A percentile compares a stretch with the other conserved stretches of the same genome.
Conservation (phyloP, 2,888 invertebrate species). For the Gonocerus acuteangulatus region DNA sequence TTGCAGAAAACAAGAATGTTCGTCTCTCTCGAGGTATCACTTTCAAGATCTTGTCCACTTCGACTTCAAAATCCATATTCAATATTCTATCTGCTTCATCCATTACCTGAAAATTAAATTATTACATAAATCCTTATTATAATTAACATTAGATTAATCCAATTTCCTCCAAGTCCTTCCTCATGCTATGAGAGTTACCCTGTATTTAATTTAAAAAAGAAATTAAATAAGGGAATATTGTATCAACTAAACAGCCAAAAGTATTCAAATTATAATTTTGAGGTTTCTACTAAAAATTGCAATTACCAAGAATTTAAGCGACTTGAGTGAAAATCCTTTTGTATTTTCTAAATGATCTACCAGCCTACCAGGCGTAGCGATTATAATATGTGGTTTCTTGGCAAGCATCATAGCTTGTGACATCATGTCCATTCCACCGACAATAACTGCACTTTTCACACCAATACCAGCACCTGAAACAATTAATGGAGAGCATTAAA, state of each 20-base stretch:
- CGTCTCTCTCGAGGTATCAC: constrained; percentile 83
- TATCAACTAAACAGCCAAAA: too few relatives aligned
- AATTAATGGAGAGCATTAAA: too few relatives aligned
- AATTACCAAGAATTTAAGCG: constrained; percentile 81
- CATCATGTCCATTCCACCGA: constrained; percentile 98
- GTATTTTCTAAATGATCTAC: constrained; percentile 96
- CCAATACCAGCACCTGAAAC: constrained; percentile 73
- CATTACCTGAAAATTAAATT: constrained; percentile 63
- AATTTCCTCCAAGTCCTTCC: too few relatives aligned
- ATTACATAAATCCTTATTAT: not conserved
- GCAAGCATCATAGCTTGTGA: constrained; percentile 83
- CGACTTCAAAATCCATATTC: constrained; percentile 98
- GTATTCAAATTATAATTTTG: too few relatives aligned
- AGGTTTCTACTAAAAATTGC: too few relatives aligned
- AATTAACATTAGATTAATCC: too few relatives aligned
- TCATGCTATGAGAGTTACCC: too few relatives aligned
- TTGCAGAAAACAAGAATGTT: constrained; percentile 94
- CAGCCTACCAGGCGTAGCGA: constrained; percentile 92
- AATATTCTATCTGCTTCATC: constrained; percentile 98
- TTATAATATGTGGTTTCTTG: constrained; percentile 93
- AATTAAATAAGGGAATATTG: too few relatives aligned
- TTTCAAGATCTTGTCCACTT: constrained; percentile 90
- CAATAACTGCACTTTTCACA: constrained; percentile 90
- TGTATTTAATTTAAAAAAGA: too few relatives aligned
- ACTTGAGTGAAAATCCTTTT: constrained; percentile 88